Conservation (phyloP, 2,888 invertebrate genomes). For the Morpho achilles region DNA sequence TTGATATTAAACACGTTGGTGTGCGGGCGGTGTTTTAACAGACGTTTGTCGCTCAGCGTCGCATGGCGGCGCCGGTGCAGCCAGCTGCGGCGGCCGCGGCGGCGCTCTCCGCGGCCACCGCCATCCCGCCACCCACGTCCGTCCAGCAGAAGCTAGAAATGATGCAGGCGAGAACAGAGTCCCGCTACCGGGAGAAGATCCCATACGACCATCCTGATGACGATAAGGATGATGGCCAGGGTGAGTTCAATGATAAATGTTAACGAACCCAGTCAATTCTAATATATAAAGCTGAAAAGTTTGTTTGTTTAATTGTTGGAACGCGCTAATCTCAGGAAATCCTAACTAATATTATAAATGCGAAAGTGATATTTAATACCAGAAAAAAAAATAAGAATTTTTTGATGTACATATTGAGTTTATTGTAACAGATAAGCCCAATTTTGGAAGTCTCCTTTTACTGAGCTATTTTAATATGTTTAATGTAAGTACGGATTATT, state of each 20-base stretch:
- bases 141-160: conserved; percentile 72
- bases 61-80: conserved; percentile 71
- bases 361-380: too few relatives aligned
- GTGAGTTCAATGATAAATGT: conserved; percentile 26
- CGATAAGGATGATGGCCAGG: conserved; percentile 53
- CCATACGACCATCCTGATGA: conserved; percentile 41
- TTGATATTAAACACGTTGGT: conserved; percentile 1
- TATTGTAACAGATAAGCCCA: too few relatives aligned
- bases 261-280: too few relatives aligned
- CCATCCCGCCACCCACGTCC: conserved; percentile 70
- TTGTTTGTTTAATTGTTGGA: too few relatives aligned
- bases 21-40: conserved; percentile 30
- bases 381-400: too few relatives aligned
- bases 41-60: conserved; percentile 73
- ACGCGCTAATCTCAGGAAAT: too few relatives aligned
- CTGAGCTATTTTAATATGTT: too few relatives aligned
- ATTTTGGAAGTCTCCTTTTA: too few relatives aligned
- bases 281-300: too few relatives aligned
- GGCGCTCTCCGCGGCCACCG: conserved; percentile 70
- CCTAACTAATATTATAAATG: too few relatives aligned
- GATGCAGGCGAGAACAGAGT: conserved; percentile 64
- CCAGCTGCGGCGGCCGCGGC: conserved; percentile 72
- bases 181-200: conserved; percentile 48
- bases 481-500: too few relatives aligned
- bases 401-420: too few relatives aligned